These are phyloP conservation scores for Ethmia dodecea DNA, from an alignment of 2,888 invertebrate genomes.

Conservation along the genomic window DNA sequence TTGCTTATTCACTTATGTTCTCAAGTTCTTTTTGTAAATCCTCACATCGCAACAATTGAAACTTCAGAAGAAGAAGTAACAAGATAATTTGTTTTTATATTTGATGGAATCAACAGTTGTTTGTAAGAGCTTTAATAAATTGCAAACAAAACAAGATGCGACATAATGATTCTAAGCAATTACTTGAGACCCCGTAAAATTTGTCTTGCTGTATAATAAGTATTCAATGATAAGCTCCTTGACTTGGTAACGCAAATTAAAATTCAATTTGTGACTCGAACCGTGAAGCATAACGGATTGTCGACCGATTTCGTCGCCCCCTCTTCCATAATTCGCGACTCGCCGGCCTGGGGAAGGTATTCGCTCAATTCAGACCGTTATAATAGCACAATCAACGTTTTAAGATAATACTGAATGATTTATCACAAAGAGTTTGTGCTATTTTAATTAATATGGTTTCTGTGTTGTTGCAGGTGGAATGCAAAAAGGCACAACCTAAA, in stretches of 20 bases:
- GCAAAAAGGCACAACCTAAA: constrained; percentile 99
- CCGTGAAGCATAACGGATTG: constrained; percentile 72
- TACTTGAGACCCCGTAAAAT: constrained; percentile 50
- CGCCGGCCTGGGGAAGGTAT: constrained; percentile 48
- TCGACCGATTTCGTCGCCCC: constrained; percentile 64
- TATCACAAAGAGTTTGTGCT: neutral
- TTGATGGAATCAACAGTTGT: constrained; percentile 25
- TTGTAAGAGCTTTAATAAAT: constrained; percentile 13
- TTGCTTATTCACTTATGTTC: no score
- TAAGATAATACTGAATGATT: neutral
- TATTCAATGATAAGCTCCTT: constrained; percentile 69
- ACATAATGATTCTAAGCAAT: constrained; percentile 41
- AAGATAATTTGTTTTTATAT: no score
- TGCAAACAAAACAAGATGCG: constrained; percentile 27
- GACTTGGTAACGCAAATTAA: constrained; percentile 71
- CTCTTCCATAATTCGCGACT: constrained; percentile 61
- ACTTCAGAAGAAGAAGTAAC: no score
- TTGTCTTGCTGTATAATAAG: constrained; percentile 60
- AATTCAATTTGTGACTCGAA: constrained; percentile 71
- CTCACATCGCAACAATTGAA: no score
- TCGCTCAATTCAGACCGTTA: constrained; percentile 46
- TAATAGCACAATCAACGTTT: constrained; percentile 28
- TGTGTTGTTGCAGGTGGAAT: constrained; percentile 91
- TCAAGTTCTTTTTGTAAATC: no score
- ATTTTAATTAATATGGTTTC: constrained; percentile 1